Conservation (phyloP, 2,113 vertebrate species). For the Stegastes partitus region DNA sequence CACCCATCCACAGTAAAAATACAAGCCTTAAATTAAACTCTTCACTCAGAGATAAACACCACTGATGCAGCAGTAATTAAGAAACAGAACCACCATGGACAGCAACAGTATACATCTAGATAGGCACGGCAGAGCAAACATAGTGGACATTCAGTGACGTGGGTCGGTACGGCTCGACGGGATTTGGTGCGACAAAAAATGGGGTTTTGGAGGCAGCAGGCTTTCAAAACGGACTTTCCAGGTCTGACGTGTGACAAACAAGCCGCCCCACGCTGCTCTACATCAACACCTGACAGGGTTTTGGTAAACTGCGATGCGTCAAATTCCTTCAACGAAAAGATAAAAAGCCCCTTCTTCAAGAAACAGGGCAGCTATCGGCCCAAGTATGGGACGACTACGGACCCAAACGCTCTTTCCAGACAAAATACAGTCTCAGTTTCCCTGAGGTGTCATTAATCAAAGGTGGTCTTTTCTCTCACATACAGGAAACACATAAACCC, state of each 20-base stretch:
- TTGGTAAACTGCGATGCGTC: slow-evolving; percentile 12
- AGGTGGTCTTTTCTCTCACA: too few relatives aligned
- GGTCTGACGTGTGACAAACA: background rate
- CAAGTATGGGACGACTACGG: too few relatives aligned
- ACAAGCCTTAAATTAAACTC: slow-evolving; percentile 8
- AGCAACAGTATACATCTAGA: slow-evolving; percentile 34
- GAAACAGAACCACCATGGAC: slow-evolving; percentile 15
- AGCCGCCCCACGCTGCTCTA: background rate
- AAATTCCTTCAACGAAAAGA: slow-evolving; percentile 24
- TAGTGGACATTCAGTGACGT: slow-evolving; percentile 42
- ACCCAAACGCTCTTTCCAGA: background rate
- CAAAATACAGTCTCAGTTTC: background rate
- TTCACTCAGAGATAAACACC: slow-evolving; percentile 37
- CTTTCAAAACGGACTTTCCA: background rate
- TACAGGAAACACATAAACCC: too few relatives aligned
- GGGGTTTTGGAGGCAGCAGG: too few relatives aligned
- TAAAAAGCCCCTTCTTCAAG: background rate
- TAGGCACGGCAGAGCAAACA: slow-evolving; percentile 61
- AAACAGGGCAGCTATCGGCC: too few relatives aligned
- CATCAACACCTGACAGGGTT: slow-evolving; percentile 29
- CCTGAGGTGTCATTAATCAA: background rate
- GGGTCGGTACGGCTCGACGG: slow-evolving; percentile 31
- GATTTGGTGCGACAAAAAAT: too few relatives aligned
- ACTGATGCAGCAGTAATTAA: slow-evolving; percentile 52
- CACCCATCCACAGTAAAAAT: slow-evolving; percentile 16